Conservation (phyloP, 2,888 invertebrate genomes). For the Sipha maydis region DNA sequence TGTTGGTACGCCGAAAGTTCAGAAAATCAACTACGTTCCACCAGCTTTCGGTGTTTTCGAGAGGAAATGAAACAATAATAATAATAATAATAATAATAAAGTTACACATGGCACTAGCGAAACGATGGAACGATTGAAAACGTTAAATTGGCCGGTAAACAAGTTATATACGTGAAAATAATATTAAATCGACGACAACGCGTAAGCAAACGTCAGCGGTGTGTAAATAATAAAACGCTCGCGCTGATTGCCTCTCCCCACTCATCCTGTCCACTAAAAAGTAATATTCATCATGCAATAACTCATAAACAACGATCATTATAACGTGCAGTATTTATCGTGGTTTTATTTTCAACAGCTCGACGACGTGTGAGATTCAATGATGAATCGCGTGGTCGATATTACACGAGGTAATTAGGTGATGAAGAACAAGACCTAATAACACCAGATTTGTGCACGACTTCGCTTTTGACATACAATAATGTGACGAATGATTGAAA, state of each 20-base stretch:
- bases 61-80: neutral
- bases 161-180: slow-evolving; percentile 26
- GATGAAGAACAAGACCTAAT: too few species aligned
- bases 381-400: too few species aligned
- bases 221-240: slow-evolving; percentile 8
- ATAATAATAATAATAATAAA: neutral
- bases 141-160: slow-evolving; percentile 36
- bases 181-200: slow-evolving; percentile 1
- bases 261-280: too few species aligned
- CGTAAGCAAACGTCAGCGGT: neutral
- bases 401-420: too few species aligned
- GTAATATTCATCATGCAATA: neutral
- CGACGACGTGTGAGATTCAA: too few species aligned
- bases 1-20: neutral
- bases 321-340: too few species aligned
- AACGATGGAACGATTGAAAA: neutral
- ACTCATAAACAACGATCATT: too few species aligned
- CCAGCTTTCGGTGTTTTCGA: neutral
- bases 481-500: too few species aligned
- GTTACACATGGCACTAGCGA: neutral
- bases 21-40: neutral
- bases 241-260: neutral
- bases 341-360: too few species aligned
- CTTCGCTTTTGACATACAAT: too few species aligned
- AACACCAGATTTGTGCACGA: too few species aligned